Evolutionary conservation across 2,113 vertebrate species (phyloP), one percentile per base, ranked within the genome.

Genomic region (Glaucomys volans): DNA sequence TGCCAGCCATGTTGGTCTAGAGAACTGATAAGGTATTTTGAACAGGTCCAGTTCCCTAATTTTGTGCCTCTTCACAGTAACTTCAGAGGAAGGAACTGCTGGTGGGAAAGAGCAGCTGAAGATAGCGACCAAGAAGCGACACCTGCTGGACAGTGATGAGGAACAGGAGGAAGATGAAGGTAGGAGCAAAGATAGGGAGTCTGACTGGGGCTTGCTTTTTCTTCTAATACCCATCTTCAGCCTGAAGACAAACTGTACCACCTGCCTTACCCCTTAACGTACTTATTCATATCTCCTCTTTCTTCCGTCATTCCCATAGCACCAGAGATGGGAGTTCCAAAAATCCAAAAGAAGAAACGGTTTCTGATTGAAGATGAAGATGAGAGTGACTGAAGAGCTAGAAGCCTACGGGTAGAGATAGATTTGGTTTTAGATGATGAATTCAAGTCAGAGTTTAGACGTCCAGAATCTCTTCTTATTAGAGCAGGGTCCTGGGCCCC

Each of bases 281-380:
- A 85, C 24, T 18, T 16, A 18, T 32, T 80, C 71, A 64, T 7
- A 77, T 32, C 64, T 76, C 66, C 5, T 80, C 52, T 88, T 64
- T 88, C 42, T 22, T 44, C 52, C 26, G 0, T 88, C 40, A 8
- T 88, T 88, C 76, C 44, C 47, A 22, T 12, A 92, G 94, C 54
- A 13, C 17, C 91, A 44, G 93, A 94, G 30, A 52, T 20, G 17
- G 84, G 62, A 98, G 57, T 98, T 96, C 75, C 98, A 98, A 22
- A 97, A 62, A 59, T 92, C n/a, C 87, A 97, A 66, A 99, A 99
- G 96, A 99, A 99, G 87, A 98, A 98, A 79, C 98, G 99, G 50
- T 98, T 98, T 87, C 97, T 98, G 86, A 98, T 99, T 87, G 98
- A 99, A 84, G 99, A 99, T 81, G 99, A 99, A 22, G 99, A 99